phyloP scores from a whole-genome alignment of 1,140 invertebrate genomes.

The Megalonaias nervosa region DNA sequence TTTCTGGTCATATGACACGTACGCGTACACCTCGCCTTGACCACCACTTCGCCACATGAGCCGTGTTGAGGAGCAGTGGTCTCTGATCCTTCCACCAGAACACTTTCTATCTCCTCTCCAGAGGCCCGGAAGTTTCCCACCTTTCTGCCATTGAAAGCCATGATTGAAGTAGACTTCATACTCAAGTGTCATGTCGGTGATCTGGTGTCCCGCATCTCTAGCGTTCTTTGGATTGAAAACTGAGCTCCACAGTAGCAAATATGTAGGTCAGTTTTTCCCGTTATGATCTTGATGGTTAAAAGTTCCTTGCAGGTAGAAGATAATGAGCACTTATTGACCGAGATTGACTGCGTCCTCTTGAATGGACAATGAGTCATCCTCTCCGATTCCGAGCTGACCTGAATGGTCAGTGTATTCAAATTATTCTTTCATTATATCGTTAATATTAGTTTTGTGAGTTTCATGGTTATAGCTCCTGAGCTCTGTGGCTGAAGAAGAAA shows the following conservation, averaged over 20 bases:
- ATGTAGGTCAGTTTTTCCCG: neutral
- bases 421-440: neutral
- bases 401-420: slow-evolving; percentile 13
- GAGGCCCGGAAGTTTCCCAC: slow-evolving; percentile 54
- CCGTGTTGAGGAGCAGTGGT: too few relatives aligned
- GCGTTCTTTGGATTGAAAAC: slow-evolving; percentile 32
- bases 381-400: slow-evolving; percentile 29
- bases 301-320: slow-evolving; percentile 23
- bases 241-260: slow-evolving; percentile 37
- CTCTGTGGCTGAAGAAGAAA: neutral
- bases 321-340: slow-evolving; percentile 25
- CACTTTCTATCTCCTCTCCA: slow-evolving; percentile 2
- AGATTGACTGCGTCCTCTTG: slow-evolving; percentile 15
- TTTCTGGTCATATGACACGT: too few relatives aligned
- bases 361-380: slow-evolving; percentile 27
- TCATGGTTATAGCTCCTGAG: slow-evolving; percentile 32
- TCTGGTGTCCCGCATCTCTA: neutral
- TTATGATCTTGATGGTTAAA: slow-evolving; percentile 5
- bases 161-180: slow-evolving; percentile 45
- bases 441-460: slow-evolving; percentile 18
- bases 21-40: too few relatives aligned
- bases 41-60: too few relatives aligned
- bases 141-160: slow-evolving; percentile 47
- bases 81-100: too few relatives aligned
- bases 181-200: slow-evolving; percentile 19